A percentile compares a stretch with the other conserved stretches of the same genome.
These are phyloP conservation scores for Siniperca knerii DNA, from an alignment of 2,113 vertebrate genomes.

Conservation along the genomic window DNA sequence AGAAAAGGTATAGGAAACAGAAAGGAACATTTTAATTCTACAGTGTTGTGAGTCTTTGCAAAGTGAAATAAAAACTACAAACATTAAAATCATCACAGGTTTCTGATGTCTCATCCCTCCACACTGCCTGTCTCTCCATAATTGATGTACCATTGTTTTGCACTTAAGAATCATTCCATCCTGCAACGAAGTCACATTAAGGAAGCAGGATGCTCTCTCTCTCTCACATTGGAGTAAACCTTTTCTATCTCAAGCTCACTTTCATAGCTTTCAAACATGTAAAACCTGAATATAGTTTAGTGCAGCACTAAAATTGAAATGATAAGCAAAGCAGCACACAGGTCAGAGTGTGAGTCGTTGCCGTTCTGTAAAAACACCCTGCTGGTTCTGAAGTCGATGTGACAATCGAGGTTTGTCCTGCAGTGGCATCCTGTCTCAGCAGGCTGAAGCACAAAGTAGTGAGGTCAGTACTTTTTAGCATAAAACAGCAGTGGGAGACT, in stretches of 20 bases:
- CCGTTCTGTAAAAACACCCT: neutral
- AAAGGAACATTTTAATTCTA: neutral
- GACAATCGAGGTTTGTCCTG: constrained; percentile 17
- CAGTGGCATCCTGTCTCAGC: constrained; percentile 32
- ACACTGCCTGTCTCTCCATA: neutral
- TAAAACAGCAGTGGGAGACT: neutral
- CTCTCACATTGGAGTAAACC: neutral
- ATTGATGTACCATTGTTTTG: neutral
- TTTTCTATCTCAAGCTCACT: neutral
- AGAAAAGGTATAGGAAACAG: neutral
- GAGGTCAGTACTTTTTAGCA: constrained; percentile 41
- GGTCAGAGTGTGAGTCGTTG: neutral
- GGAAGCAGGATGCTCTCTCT: too few species aligned
- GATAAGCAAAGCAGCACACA: too few species aligned
- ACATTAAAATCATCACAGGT: neutral
- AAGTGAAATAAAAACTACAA: neutral
- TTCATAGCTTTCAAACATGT: neutral
- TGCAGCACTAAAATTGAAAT: neutral
- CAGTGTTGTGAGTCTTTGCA: neutral
- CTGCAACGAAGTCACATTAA: neutral
- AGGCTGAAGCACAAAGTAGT: neutral
- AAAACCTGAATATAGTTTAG: neutral
- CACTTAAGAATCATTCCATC: neutral
- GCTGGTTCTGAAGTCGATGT: constrained; percentile 24
- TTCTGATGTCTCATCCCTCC: neutral